A percentile compares a stretch with the other conserved stretches of the same genome.
These are phyloP conservation scores for Cheilosia impressa DNA, from an alignment of 2,888 invertebrate genomes.

Conservation along the genomic window DNA sequence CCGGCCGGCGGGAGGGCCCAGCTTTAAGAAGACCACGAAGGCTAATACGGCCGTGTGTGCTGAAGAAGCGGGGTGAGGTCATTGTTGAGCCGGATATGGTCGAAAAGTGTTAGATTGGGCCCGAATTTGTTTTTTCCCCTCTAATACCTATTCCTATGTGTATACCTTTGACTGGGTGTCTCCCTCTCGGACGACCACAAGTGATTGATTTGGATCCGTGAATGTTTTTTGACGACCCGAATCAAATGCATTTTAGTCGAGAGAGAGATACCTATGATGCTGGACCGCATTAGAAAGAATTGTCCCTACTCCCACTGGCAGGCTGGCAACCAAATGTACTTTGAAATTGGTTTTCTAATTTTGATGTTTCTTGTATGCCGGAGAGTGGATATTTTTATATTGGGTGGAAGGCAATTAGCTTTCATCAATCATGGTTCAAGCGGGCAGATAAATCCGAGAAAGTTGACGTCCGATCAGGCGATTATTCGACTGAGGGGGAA, in stretches of 20 bases:
- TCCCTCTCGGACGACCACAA: conserved; percentile 6
- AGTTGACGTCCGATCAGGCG: conserved; percentile 43
- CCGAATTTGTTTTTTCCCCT: neutral
- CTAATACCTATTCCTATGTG: neutral
- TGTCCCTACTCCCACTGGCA: conserved; percentile 32
- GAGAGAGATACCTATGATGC: conserved; percentile 14
- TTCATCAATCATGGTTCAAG: conserved; percentile 79
- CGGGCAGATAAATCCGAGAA: conserved; percentile 63
- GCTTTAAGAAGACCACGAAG: neutral
- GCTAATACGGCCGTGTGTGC: neutral
- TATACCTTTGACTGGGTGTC: neutral
- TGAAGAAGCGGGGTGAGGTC: conserved; percentile 52
- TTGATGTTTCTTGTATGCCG: conserved; percentile 13
- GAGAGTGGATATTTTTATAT: conserved; percentile 66
- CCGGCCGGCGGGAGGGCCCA: neutral
- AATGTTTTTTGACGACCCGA: conserved; percentile 26
- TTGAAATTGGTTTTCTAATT: conserved; percentile 60
- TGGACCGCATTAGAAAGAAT: conserved; percentile 29
- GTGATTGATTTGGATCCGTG: conserved; percentile 58
- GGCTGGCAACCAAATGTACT: neutral
- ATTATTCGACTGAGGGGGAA: conserved; percentile 9
- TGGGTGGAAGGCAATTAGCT: conserved; percentile 79
- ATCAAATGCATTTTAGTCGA: conserved; percentile 22
- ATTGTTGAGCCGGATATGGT: conserved; percentile 70
- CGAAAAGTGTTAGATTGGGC: conserved; percentile 68